These are phyloP conservation scores for Penaeus japonicus DNA, from an alignment of 1,140 invertebrate genomes.

Conservation along the genomic window DNA sequence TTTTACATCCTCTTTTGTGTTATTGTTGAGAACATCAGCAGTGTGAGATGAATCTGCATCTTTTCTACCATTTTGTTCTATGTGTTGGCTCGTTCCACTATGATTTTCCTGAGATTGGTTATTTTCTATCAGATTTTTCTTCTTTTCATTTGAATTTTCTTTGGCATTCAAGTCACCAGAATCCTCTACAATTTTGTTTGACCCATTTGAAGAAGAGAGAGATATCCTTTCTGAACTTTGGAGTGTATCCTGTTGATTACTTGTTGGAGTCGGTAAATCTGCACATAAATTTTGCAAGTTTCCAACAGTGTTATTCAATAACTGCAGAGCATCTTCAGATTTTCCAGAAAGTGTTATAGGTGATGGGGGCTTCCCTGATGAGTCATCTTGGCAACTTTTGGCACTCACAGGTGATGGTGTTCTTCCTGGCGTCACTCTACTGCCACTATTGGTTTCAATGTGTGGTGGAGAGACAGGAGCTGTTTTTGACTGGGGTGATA, in stretches of 20 bases:
- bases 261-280: not conserved
- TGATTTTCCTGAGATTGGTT: too few relatives aligned
- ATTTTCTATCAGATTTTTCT: too few relatives aligned
- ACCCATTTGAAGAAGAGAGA: too few relatives aligned
- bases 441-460: too few relatives aligned
- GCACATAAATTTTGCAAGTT: conserved; percentile 27
- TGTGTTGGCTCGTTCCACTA: too few relatives aligned
- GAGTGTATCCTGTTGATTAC: not conserved
- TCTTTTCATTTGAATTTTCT: too few relatives aligned
- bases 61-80: too few relatives aligned
- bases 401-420: not conserved
- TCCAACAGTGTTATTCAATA: conserved; percentile 31
- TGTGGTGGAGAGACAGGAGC: not conserved
- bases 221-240: not conserved
- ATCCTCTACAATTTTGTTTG: too few relatives aligned
- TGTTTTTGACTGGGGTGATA: not conserved
- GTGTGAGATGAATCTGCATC: too few relatives aligned
- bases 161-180: too few relatives aligned
- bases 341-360: not conserved
- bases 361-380: not conserved
- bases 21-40: too few relatives aligned
- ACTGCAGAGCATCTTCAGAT: conserved; percentile 21
- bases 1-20: too few relatives aligned
- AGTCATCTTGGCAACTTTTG: not conserved
- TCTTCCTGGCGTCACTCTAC: not conserved